A percentile compares a stretch with the other conserved stretches of the same genome.
These are phyloP conservation scores for Pteronotus mesoamericanus DNA, from an alignment of 2,797 vertebrate genomes.

Conservation along the genomic window DNA sequence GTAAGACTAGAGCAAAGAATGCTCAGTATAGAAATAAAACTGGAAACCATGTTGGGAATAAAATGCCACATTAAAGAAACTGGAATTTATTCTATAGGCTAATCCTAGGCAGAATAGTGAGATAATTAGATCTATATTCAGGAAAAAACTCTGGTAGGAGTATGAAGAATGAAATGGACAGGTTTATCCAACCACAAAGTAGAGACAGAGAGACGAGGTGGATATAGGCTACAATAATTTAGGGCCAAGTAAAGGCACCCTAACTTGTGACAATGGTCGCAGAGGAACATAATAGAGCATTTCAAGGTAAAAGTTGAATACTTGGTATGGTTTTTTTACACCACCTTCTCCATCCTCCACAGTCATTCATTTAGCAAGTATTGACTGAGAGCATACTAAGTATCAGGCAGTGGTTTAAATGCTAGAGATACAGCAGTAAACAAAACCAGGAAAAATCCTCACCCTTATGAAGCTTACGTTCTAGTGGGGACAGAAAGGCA, in stretches of 20 bases:
- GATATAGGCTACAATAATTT: not conserved
- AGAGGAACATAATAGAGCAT: not conserved
- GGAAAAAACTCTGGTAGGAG: not conserved
- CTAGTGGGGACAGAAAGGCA: not conserved
- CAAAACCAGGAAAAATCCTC: not conserved
- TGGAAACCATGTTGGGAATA: not conserved
- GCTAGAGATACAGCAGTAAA: not conserved
- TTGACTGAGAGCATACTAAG: not conserved
- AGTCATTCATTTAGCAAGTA: not conserved
- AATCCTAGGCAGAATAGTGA: not conserved
- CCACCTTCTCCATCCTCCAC: not conserved
- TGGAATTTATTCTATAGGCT: not conserved
- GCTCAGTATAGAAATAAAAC: not conserved
- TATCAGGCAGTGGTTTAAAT: not conserved
- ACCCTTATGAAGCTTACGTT: not conserved
- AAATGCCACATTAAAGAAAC: constrained; percentile 5
- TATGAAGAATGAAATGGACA: not conserved
- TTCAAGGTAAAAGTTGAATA: not conserved
- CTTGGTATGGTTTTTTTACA: not conserved
- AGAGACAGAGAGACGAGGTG: not conserved
- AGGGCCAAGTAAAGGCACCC: not conserved
- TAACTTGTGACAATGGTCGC: not conserved
- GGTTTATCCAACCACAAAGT: not conserved
- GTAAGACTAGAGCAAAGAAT: not conserved
- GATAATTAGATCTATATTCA: not conserved